These are phyloP conservation scores for Zoanthus solanderi DNA, from an alignment of 92 coral and sea anemone species.

Conservation along the genomic window DNA sequence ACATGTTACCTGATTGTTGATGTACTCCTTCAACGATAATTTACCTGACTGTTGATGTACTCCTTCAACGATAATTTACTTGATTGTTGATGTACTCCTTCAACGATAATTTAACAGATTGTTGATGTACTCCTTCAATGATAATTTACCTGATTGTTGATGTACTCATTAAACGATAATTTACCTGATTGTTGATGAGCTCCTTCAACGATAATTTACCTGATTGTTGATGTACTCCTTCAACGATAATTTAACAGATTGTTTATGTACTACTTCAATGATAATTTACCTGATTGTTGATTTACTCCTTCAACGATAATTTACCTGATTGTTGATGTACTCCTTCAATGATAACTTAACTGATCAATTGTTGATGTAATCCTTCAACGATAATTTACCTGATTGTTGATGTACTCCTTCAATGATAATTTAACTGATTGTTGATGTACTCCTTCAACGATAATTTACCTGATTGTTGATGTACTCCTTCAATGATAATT, in stretches of 20 bases:
- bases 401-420: constrained; percentile 20
- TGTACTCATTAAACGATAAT: no score
- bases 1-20: no score
- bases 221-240: no score
- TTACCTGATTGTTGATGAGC: constrained; percentile 53
- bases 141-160: constrained; percentile 32
- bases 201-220: constrained; percentile 54
- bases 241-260: constrained; percentile 41
- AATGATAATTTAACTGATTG: constrained; percentile 50
- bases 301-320: no score
- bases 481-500: constrained; percentile 47
- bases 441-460: no score
- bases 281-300: constrained; percentile 32
- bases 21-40: no score
- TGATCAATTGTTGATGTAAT: no score
- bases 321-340: constrained; percentile 53
- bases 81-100: no score
- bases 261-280: constrained; percentile 32
- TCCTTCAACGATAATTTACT: constrained; percentile 53
- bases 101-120: constrained; percentile 41
- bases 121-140: constrained; percentile 34
- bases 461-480: constrained; percentile 51
- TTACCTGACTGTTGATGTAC: constrained; percentile 51
- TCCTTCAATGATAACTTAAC: constrained; percentile 53
- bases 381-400: constrained; percentile 34